Evolutionary conservation across 2,113 vertebrate species (phyloP).

Genomic region (Cheirogaleus medius): DNA sequence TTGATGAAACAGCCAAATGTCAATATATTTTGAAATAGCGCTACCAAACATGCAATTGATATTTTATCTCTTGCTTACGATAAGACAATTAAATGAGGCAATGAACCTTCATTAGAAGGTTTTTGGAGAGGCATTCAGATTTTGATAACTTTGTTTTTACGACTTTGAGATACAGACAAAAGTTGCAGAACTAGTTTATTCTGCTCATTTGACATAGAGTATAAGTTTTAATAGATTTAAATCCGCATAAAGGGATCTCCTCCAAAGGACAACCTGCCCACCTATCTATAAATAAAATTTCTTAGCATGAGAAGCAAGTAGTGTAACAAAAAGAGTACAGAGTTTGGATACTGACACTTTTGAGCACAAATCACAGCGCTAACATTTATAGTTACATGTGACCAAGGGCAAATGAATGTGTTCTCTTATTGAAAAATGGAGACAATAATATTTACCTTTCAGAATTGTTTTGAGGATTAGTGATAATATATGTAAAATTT

Average conservation of each 20-base stretch:
- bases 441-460: background rate
- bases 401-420: background rate
- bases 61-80: background rate
- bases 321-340: background rate
- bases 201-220: background rate
- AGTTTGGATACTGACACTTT: background rate
- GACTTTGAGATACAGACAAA: background rate
- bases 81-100: background rate
- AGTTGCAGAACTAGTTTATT: slow-evolving; percentile 4
- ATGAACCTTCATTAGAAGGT: background rate
- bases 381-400: background rate
- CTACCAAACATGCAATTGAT: background rate
- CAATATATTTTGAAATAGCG: slow-evolving; percentile 27
- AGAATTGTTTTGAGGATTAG: background rate
- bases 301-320: background rate
- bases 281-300: background rate
- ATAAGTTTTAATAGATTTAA: background rate
- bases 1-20: background rate
- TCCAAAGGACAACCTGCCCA: background rate
- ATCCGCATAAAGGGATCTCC: background rate
- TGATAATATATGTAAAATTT: background rate
- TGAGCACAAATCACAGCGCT: background rate
- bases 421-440: background rate
- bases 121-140: background rate
- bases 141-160: slow-evolving; percentile 8